These are phyloP conservation scores for Pterocles burchelli DNA, from an alignment of 2,113 vertebrate species.

Conservation along the genomic window DNA sequence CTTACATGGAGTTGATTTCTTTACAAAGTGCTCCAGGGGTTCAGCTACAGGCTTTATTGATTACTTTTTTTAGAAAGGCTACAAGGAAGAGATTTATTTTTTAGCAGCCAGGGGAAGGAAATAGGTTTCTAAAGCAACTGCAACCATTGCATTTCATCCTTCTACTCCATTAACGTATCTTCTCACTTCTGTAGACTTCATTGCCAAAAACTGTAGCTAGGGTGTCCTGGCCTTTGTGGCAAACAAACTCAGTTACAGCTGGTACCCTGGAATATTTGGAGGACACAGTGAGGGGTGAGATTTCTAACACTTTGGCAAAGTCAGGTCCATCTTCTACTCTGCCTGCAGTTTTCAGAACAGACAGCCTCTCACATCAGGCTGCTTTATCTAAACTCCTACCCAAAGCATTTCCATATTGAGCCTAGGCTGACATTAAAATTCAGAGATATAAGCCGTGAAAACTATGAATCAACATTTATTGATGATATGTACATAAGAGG, in stretches of 20 bases:
- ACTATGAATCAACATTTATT: slow-evolving; percentile 98
- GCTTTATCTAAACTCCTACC: not conserved
- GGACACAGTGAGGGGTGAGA: not conserved
- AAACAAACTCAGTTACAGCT: not conserved
- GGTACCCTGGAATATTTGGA: not conserved
- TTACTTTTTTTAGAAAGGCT: not conserved
- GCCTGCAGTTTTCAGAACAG: not conserved
- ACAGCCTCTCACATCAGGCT: not conserved
- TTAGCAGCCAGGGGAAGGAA: not conserved
- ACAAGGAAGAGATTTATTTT: not conserved
- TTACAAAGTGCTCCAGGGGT: not conserved
- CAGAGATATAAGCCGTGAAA: slow-evolving; percentile 56
- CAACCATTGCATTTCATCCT: not conserved
- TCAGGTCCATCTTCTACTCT: not conserved
- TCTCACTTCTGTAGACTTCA: not conserved
- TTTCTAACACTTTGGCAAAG: not conserved
- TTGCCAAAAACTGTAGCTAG: not conserved
- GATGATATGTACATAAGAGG: slow-evolving; percentile 92
- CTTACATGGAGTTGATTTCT: not conserved
- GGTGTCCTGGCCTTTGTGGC: not conserved
- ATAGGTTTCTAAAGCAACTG: slow-evolving; percentile 17
- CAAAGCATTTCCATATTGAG: not conserved
- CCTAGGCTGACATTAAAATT: not conserved
- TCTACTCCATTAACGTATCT: not conserved
- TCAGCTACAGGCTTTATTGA: not conserved